Base-by-base conservation (phyloP, 2,113 vertebrate species). In the Junco hyemalis region DNA sequence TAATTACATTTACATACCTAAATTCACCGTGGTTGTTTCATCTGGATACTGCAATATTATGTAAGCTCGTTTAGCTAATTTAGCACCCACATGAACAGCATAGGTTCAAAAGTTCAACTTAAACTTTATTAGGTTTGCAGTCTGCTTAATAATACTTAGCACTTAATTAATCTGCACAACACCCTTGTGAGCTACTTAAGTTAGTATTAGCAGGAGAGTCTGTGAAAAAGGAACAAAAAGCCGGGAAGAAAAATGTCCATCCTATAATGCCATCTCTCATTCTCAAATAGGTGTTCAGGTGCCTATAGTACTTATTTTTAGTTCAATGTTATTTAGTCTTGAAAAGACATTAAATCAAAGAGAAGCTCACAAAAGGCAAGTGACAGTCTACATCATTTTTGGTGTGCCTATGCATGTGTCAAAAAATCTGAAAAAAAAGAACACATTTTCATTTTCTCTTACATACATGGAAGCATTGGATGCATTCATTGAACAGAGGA, bases 91-190 rank as follows among this genome's bases (percentile, higher is more conserved):
- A 91, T 82, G 89, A 96, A 94, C 73, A 94, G 87, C 36, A 76
- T 17, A 81, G 63, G 94, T 95, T 97, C 94, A 95, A 92, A 92
- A 97, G 96, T 96, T 95, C 93, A 95, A n/a, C 42, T 80, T 38
- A 80, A 94, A 95, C 81, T 96, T 97, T 97, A 97, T 95, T 90
- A 66, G 81, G 81, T 80, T 92, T 96, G 84, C 2, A 66, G 91
- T 95, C 91, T 44, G 6, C 89, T 94, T 96, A 94, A 95, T 95
- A 96, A 87, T 85, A 95, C 94, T 97, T 97, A 95, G 70, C 95
- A 95, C 89, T 92, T 95, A 97, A 96, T 97, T 96, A 95, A 96
- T 94, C 89, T 93, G 26, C 89, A 95, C 66, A 95, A 87, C 73
- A 92, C 94, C 81, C 81, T 80, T 86, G 93, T 82, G 95, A 82